Base-by-base conservation (phyloP, 2,888 invertebrate genomes). In the Agrochola macilenta region DNA sequence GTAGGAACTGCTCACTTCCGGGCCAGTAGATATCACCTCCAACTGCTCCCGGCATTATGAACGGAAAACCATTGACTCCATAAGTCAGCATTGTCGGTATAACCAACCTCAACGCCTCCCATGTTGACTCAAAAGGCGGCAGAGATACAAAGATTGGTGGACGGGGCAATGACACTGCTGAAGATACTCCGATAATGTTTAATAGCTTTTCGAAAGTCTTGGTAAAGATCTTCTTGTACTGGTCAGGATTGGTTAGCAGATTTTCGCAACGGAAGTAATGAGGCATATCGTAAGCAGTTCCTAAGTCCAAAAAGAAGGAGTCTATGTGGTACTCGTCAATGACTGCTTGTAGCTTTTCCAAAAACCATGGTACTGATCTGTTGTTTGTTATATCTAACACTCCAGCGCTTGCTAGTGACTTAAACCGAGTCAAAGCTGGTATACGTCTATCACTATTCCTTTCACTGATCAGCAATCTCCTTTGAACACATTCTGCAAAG, bases 11-110 rank as follows among this genome's bases (percentile, higher is more conserved):
- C 30, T 97, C 96, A 68, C 95, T 95, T 2, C 97, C 97, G 5
- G 97, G 97, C 82, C 98, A 96, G 69, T 97, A 97, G 63, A 98
- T 98, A 89, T 99, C 99, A 0, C 99, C 99, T 0, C 99, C 99
- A 0, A 99, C 98, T 8, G 99, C 98, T 0, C 99, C 99, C 0
- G 99, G 99, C 97, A 99, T 98, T 64, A 99, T 97, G 89, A 99
- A 99, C 0, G 99, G 99, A 94, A 98, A 99, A 0, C 99, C 99
- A 70, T 99, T 98, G 39, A 99, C 97, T 0, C 99, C 99, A 87
- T 99, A 98, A 0, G 98, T 98, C 39, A 99, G 94, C 77, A 99
- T 98, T 0, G 99, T 98, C 0, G 99, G 99, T 88, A 99, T 98
- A 0, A 99, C 98, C 14, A 98, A 97, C 81, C 97, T 97, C 30